Conservation (phyloP, 64 coral and sea anemone species). For the Montipora cactus region DNA sequence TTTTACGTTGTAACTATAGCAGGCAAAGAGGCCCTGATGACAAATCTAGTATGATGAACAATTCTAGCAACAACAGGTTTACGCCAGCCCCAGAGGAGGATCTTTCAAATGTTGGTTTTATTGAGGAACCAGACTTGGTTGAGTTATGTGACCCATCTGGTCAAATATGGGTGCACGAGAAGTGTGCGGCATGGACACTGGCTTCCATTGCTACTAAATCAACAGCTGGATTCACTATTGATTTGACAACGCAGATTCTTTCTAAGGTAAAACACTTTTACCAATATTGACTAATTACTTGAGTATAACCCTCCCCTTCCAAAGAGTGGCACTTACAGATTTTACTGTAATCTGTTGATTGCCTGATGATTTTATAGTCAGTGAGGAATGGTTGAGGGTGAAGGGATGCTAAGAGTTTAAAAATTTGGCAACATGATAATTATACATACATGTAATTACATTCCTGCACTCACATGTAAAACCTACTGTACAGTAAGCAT, state of each 20-base stretch:
- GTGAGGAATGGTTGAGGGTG: too few species aligned
- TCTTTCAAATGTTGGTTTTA: conserved; percentile 78
- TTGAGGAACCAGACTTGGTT: conserved; percentile 63
- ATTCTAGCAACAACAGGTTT: background rate
- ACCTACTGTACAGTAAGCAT: too few species aligned
- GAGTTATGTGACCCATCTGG: conserved; percentile 78
- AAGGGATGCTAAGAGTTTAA: too few species aligned
- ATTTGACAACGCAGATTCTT: conserved; percentile 87
- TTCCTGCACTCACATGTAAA: too few species aligned
- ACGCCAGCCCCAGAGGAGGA: conserved; percentile 30
- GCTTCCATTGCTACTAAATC: conserved; percentile 79
- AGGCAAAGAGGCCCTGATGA: conserved; percentile 11
- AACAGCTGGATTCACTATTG: conserved; percentile 65
- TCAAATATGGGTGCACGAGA: conserved; percentile 94
- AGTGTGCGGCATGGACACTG: conserved; percentile 95
- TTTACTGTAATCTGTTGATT: too few species aligned
- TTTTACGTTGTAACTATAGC: background rate
- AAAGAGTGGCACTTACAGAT: too few species aligned
- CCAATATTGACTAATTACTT: too few species aligned
- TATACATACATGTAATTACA: too few species aligned
- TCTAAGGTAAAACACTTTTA: conserved; percentile 66
- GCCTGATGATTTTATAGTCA: too few species aligned
- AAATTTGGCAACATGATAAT: too few species aligned
- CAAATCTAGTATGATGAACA: background rate
- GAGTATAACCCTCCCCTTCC: too few species aligned